phyloP scores from a whole-genome alignment of 1,140 invertebrate species.

The Microvelia longipes region DNA sequence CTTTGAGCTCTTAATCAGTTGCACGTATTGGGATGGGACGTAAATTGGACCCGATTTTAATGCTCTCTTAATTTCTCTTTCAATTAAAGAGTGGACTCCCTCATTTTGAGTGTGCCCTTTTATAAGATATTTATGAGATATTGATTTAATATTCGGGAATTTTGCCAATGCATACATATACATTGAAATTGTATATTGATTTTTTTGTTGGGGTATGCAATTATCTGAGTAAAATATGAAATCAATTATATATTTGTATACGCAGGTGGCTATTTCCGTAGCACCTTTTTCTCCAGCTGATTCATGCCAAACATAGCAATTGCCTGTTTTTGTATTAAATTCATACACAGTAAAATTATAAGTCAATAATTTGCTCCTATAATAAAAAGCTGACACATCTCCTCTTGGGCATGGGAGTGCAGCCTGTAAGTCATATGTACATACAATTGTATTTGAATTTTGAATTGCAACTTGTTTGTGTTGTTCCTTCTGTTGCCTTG shows the following conservation, averaged over 20 bases:
- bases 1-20: slow-evolving; percentile 1
- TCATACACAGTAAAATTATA: slow-evolving; percentile 15
- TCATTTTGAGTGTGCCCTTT: slow-evolving; percentile 15
- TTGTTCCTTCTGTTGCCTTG: slow-evolving; percentile 6
- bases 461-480: neutral
- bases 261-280: slow-evolving; percentile 15
- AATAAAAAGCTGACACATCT: slow-evolving; percentile 7
- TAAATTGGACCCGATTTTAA: slow-evolving; percentile 5
- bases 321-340: neutral
- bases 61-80: slow-evolving; percentile 1
- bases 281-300: slow-evolving; percentile 15
- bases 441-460: neutral
- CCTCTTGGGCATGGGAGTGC: neutral
- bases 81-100: slow-evolving; percentile 7
- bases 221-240: neutral
- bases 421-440: neutral
- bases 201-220: slow-evolving; percentile 6
- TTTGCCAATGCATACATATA: slow-evolving; percentile 10
- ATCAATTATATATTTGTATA: neutral
- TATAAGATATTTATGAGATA: slow-evolving; percentile 16
- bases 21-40: slow-evolving; percentile 1
- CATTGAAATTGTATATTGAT: slow-evolving; percentile 1
- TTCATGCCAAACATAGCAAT: slow-evolving; percentile 15
- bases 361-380: slow-evolving; percentile 6
- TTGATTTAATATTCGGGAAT: slow-evolving; percentile 12